Evolutionary conservation across 2,113 vertebrate genomes (phyloP), one percentile per base, ranked within the genome.

Genomic region (Dendropsophus ebraccatus): DNA sequence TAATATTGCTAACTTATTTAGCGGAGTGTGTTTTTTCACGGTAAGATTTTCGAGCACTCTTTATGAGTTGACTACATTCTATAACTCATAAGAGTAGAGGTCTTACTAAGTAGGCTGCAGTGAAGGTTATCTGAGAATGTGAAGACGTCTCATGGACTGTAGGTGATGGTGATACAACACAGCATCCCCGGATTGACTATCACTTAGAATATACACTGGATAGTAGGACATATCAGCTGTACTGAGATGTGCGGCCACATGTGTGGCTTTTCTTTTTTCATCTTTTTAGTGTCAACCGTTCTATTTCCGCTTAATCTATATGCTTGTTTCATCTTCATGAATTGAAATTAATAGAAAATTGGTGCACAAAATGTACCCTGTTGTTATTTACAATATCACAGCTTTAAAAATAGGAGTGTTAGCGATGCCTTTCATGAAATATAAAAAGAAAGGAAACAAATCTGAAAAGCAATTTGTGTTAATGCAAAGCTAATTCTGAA

Each of bases 391-490:
- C 56, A 76, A 84, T 76, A 21, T 35, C 41, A 65, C 72, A 76
- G 19, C 25, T 84, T 84, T 75, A 76, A 49, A 84, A 76, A 84
- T 84, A 84, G 72, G 72, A 50, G 28, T 65, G 83, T 84, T 84
- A 84, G 54, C 12, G 47, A 76, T 84, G 83, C 72, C 56, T 84
- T 84, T 84, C 56, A 84, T 49, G 77, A 70, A 76, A 60, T 84
- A 73, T 56, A 76, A 62, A 84, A 84, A 77, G 72, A 84, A 70
- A 84, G 73, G 83, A 76, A 84, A 84, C 72, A 84, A 84, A 49
- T 84, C 72, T 76, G 73, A 76, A 84, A 84, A 84, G 83, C 83
- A 76, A 84, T 84, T 84, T 84, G 83, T 65, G 72, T 84, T 84
- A 84, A 84, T 84, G 72, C 73, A 84, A 62, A 84, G 54, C 70